phyloP scores from a whole-genome alignment of 2,113 vertebrate genomes.

The Daubentonia madagascariensis region DNA sequence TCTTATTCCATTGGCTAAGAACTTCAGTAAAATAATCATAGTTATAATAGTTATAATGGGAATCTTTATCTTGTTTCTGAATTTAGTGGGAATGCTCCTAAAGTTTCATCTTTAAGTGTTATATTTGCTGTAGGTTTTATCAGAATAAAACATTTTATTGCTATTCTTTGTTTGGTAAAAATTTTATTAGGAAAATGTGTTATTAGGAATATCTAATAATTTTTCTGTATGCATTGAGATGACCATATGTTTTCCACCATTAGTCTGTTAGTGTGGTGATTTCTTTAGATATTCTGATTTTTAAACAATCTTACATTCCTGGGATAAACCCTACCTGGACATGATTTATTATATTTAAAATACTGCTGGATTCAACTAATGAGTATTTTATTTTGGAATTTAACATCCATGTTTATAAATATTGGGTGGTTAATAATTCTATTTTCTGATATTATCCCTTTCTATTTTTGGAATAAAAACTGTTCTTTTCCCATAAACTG shows the following conservation, averaged over 20 bases:
- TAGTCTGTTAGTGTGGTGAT: neutral
- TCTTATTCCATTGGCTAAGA: neutral
- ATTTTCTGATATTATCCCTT: neutral
- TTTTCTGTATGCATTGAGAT: neutral
- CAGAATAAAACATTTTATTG: neutral
- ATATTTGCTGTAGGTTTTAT: neutral
- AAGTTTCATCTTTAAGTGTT: neutral
- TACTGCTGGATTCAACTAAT: neutral
- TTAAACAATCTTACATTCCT: neutral
- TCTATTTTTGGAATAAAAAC: neutral
- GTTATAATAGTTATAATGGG: neutral
- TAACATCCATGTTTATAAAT: neutral
- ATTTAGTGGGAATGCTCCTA: neutral
- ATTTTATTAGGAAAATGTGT: neutral
- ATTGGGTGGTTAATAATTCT: neutral
- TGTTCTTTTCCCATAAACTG: neutral
- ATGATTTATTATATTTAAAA: constrained; percentile 11
- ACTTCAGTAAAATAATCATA: neutral
- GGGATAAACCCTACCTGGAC: neutral
- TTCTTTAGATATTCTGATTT: neutral
- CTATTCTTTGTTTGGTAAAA: neutral
- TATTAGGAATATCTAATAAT: neutral
- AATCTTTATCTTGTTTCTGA: neutral
- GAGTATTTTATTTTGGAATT: neutral
- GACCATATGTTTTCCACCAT: neutral